Evolutionary conservation across 2,113 vertebrate species (phyloP).

Genomic region (Aegotheles bennettii): DNA sequence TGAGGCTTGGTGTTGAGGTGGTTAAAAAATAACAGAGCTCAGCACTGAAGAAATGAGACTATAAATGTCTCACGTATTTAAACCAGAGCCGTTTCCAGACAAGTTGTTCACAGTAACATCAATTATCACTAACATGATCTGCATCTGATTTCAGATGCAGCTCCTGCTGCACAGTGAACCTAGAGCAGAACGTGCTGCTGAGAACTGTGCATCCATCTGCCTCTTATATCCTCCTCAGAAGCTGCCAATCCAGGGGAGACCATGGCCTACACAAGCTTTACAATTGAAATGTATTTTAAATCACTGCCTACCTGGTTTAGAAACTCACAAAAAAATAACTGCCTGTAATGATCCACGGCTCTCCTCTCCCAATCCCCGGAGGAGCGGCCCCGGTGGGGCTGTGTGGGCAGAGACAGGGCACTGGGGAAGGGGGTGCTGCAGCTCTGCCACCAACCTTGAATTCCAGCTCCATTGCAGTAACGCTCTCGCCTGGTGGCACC

Average conservation of each 20-base stretch:
- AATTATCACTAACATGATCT: conserved; percentile 65
- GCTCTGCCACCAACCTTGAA: conserved; percentile 86
- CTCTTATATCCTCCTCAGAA: conserved; percentile 57
- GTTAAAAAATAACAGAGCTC: conserved; percentile 23
- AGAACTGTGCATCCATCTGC: conserved; percentile 60
- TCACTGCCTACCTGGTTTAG: conserved; percentile 21
- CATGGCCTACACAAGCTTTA: background rate
- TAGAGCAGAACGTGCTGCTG: conserved; percentile 52
- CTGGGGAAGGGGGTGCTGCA: background rate
- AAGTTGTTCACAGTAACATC: conserved; percentile 64
- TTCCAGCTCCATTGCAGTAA: conserved; percentile 92
- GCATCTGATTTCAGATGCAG: conserved; percentile 63
- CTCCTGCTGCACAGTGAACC: conserved; percentile 34
- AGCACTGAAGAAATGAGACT: conserved; percentile 8
- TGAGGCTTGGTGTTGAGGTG: background rate
- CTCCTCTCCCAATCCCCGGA: background rate
- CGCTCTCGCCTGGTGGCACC: conserved; percentile 82
- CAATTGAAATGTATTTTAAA: conserved; percentile 54
- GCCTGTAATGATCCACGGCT: background rate
- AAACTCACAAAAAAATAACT: background rate
- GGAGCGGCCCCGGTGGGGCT: accelerated
- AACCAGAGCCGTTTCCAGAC: conserved; percentile 51
- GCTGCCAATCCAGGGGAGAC: conserved; percentile 30
- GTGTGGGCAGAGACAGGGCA: background rate
- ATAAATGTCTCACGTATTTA: conserved; percentile 53